Evolutionary conservation across 1,140 invertebrate genomes (phyloP).

Genomic region (Bradynema listronoti): DNA sequence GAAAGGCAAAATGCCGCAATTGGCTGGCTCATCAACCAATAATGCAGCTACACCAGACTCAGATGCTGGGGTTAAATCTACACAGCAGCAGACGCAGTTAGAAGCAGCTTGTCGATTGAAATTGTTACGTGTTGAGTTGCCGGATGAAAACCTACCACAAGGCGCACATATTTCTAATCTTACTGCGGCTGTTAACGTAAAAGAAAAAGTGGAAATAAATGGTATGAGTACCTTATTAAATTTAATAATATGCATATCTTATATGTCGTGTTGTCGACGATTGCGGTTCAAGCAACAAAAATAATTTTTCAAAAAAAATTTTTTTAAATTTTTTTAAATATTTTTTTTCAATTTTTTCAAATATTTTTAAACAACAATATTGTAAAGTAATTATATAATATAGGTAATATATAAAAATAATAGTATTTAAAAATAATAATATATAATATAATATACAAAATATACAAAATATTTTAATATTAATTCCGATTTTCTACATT

Average conservation of each 20-base stretch:
- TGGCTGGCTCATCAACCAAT: not conserved
- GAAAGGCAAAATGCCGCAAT: too few species aligned
- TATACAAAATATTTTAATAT: too few species aligned
- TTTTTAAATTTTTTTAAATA: too few species aligned
- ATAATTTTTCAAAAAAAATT: not conserved
- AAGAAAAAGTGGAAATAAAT: conserved; percentile 57
- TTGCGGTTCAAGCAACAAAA: not conserved
- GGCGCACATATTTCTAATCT: conserved; percentile 42
- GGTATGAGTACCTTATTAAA: conserved; percentile 28
- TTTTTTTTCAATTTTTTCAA: too few species aligned
- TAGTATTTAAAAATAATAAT: too few species aligned
- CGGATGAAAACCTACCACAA: conserved; percentile 49
- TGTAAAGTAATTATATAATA: too few species aligned
- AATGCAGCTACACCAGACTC: conserved; percentile 9
- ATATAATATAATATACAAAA: too few species aligned
- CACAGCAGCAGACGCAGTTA: conserved; percentile 6
- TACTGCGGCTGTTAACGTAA: conserved; percentile 52
- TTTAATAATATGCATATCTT: not conserved
- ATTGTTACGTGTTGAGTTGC: conserved; percentile 49
- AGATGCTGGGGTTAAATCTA: not conserved
- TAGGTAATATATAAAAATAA: too few species aligned
- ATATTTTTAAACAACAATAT: too few species aligned
- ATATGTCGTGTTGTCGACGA: not conserved
- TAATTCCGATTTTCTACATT: too few species aligned
- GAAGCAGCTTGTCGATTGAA: conserved; percentile 50